Conservation (phyloP, 2,797 vertebrate genomes). For the Halcyon leucocephala region DNA sequence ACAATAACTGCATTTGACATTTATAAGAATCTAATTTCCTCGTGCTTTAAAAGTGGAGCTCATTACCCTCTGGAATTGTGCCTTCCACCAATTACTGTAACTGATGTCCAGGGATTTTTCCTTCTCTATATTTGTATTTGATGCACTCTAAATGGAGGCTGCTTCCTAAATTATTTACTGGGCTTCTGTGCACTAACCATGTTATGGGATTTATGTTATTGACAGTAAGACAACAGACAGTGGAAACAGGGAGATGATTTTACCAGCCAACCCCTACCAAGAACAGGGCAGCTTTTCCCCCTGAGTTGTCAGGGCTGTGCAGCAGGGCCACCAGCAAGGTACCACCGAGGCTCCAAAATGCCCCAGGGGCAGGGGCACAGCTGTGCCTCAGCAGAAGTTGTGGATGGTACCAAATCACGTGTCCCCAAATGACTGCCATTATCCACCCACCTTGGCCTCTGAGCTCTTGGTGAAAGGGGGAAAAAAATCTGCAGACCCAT, state of each 20-base stretch:
- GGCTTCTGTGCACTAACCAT: constrained; percentile 22
- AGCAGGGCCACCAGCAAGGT: not conserved
- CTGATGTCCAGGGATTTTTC: constrained; percentile 25
- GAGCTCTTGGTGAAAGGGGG: not conserved
- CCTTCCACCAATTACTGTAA: constrained; percentile 62
- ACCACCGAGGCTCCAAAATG: not conserved
- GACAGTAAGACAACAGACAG: constrained; percentile 19
- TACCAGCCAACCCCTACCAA: not conserved
- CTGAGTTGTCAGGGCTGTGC: not conserved
- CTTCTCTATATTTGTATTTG: constrained; percentile 35
- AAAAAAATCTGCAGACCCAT: not conserved
- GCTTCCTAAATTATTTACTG: constrained; percentile 70
- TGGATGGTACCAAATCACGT: not conserved
- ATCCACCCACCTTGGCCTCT: not conserved
- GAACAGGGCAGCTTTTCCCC: not conserved
- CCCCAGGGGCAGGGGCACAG: not conserved
- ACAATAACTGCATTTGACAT: constrained; percentile 78
- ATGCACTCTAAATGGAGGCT: constrained; percentile 39
- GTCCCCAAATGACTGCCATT: not conserved
- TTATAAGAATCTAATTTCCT: constrained; percentile 79
- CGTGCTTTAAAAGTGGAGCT: constrained; percentile 69
- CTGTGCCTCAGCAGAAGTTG: not conserved
- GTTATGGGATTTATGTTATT: not conserved
- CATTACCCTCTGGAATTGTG: constrained; percentile 51
- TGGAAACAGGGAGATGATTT: not conserved